These are phyloP conservation scores for Dreissena polymorpha DNA, from an alignment of 1,140 invertebrate genomes.

Conservation along the genomic window DNA sequence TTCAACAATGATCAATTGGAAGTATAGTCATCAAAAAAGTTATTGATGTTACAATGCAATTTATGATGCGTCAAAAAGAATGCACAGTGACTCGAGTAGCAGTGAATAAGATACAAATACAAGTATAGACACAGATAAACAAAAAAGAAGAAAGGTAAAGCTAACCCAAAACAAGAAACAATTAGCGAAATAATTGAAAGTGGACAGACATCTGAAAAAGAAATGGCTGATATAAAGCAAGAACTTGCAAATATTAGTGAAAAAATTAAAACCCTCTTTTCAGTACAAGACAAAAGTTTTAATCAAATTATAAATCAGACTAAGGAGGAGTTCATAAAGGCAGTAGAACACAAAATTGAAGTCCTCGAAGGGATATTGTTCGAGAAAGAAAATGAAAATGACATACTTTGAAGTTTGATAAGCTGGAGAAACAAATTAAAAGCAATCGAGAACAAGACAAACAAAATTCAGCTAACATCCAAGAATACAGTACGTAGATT, in stretches of 20 bases:
- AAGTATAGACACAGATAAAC: too few species aligned
- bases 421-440: neutral
- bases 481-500: neutral
- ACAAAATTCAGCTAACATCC: neutral
- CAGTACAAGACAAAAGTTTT: neutral
- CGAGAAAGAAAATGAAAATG: conserved; percentile 10
- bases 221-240: too few species aligned
- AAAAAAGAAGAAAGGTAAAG: too few species aligned
- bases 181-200: too few species aligned
- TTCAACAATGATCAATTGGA: too few species aligned
- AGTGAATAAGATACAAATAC: too few species aligned
- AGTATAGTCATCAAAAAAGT: too few species aligned
- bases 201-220: too few species aligned
- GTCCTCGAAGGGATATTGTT: conserved; percentile 47
- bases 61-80: too few species aligned
- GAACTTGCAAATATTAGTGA: neutral
- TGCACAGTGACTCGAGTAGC: too few species aligned
- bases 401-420: neutral
- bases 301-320: neutral
- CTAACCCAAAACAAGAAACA: too few species aligned
- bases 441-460: neutral
- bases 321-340: neutral
- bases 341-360: neutral
- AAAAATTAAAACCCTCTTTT: conserved; percentile 1
- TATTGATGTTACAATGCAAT: too few species aligned